These are phyloP conservation scores for Ibycter americanus DNA, from an alignment of 2,797 vertebrate species.

Conservation along the genomic window DNA sequence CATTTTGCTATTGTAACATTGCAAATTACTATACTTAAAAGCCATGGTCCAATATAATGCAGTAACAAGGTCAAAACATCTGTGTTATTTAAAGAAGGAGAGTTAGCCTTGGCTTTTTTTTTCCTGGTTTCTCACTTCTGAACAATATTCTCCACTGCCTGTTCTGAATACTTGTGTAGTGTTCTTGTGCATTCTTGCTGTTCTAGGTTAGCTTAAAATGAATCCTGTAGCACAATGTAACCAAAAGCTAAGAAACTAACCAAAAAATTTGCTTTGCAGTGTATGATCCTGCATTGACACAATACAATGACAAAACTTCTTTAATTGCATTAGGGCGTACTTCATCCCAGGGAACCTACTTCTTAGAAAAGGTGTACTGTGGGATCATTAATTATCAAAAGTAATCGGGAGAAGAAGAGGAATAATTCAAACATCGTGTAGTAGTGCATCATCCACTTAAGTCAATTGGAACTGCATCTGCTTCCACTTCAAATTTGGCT, in stretches of 20 bases:
- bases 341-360: slow-evolving; percentile 43
- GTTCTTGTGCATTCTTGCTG: background rate
- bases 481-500: slow-evolving; percentile 62
- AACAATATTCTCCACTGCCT: background rate
- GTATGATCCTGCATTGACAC: background rate
- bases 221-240: background rate
- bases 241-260: background rate
- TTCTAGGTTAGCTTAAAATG: background rate
- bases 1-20: background rate
- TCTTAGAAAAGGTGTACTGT: slow-evolving; percentile 45
- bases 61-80: background rate
- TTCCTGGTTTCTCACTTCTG: background rate
- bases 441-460: slow-evolving; percentile 52
- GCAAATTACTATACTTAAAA: background rate
- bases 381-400: slow-evolving; percentile 64
- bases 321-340: slow-evolving; percentile 1
- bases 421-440: slow-evolving; percentile 44
- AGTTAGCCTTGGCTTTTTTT: background rate
- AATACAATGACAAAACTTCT: slow-evolving; percentile 15
- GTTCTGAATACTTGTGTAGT: background rate
- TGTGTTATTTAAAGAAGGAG: background rate
- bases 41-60: background rate
- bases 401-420: slow-evolving; percentile 39
- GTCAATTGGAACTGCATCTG: slow-evolving; percentile 62
- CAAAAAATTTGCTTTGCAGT: background rate